Base-by-base conservation (phyloP, 2,113 vertebrate genomes). In the Onychorhynchus coronatus region DNA sequence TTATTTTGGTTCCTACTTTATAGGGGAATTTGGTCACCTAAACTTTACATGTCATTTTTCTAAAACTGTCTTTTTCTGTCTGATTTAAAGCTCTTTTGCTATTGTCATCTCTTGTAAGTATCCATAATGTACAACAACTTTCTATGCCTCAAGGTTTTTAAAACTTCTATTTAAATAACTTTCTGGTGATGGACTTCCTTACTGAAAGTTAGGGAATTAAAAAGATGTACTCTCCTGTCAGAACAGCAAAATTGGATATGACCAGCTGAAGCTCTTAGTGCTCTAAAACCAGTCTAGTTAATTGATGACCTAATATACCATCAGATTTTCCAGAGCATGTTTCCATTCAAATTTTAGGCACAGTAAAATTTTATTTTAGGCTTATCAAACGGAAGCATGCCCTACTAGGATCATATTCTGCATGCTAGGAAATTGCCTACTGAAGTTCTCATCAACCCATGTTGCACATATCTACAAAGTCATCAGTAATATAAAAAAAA, bases 161-260 rank as follows among this genome's bases (percentile, higher is more conserved):
- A 72, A 68, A 86, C 37, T 86, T 92, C 19, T 49, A 56, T 73
- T 94, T 93, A 88, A 91, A 83, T 81, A 84, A 74, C 61, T 83
- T 95, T 89, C 61, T 84, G 42, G 22, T 52, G 56, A 81, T 63
- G 39, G 44, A 65, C 49, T 68, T 93, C 4, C 17, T 87, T 93
- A 84, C 56, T 91, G 78, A 39, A 92, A 84, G n/a, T 72, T 84
- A 49, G 84, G 62, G 68, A 70, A 74, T 84, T 70, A 67, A 78
- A 86, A 89, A 93, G 30, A 53, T 27, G 67, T 28, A 37, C 13
- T 72, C 93, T 94, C 28, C 80, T 92, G 44, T 85, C 75, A 94
- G 59, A 71, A n/a, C 33, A 84, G 35, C 33, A 94, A 84, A 78
- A 67, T 25, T 83, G 21, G 24, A 17, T 77, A 83, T 8, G 8